Evolutionary conservation across 1,140 invertebrate species (phyloP), one percentile per base, ranked within the genome.

Genomic region (Philotrypesis tridentata): DNA sequence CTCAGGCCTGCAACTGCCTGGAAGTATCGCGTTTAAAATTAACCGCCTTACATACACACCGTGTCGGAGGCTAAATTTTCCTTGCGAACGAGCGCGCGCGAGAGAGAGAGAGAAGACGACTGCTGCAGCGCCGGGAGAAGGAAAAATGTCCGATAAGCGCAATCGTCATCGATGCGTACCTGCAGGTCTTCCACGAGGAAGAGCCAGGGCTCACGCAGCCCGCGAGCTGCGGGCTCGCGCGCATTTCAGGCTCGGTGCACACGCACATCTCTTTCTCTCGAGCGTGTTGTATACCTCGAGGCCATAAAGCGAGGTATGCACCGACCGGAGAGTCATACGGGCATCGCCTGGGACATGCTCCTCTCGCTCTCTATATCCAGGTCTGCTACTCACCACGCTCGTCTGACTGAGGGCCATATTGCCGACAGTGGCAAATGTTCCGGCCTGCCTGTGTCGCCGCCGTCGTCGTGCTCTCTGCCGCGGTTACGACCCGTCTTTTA

Each of bases 391-490:
- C 87, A 93, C 92, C 90, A 93, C 92, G 85, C 90, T 92, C 78
- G 91, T 92, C 84, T 93, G 92, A 89, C 92, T 93, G 86, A 93
- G 90, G 86, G 92, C 90, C 92, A 92, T 92, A 70, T 65, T 82
- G 76, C 60, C 81, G 81, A 78, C 61, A 68, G 61, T 48, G 71
- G 55, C 72, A 72, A 72, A 63, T 72, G 37, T 72, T 79, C 78
- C 8, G 48, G 48, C 43, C 55, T 27, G 23, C 76, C 78, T 84
- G 75, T 60, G 25, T 48, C 79, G 61, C 9, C 33, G 48, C 48
- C 21, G n/a, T 33, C 68, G 67, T 78, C 40, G 75, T 68, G 31
- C n/a, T 29, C 27, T 21, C 5, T 12, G 7, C 25, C 7, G 27
- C 3, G 17, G 23, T 21, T 29, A 65, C 23, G 11, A 27, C 27